Conservation (phyloP, 1,140 invertebrate species). For the Drosophila serrata region DNA sequence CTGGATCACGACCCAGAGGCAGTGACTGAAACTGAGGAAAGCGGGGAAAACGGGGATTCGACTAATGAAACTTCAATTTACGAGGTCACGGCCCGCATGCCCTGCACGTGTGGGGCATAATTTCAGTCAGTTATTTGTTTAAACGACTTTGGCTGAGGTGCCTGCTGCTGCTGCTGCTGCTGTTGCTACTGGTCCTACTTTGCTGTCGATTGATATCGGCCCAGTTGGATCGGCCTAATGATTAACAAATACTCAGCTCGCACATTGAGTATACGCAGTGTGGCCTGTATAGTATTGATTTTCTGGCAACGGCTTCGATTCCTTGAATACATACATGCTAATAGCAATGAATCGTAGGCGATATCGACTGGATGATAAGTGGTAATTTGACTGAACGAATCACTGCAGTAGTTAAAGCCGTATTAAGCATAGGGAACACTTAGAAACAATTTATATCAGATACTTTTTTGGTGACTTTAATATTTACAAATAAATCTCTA, state of each 20-base stretch:
- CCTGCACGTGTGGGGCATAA: conserved; percentile 80
- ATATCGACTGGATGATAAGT: conserved; percentile 61
- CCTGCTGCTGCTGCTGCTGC: conserved; percentile 24
- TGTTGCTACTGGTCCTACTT: conserved; percentile 1
- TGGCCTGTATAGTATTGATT: conserved; percentile 58
- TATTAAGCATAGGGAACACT: conserved; percentile 11
- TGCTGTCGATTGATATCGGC: conserved; percentile 38
- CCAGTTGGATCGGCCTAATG: conserved; percentile 58
- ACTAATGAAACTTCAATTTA: conserved; percentile 83
- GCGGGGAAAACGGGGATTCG: conserved; percentile 4
- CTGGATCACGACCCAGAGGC: conserved; percentile 42
- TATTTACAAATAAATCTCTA: neutral
- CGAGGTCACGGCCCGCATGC: conserved; percentile 77
- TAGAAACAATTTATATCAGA: too few species aligned
- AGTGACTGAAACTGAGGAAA: conserved; percentile 1
- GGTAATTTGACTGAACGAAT: conserved; percentile 42
- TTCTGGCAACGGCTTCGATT: conserved; percentile 25
- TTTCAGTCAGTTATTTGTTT: conserved; percentile 80
- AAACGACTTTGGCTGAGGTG: conserved; percentile 66
- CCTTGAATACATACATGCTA: conserved; percentile 55
- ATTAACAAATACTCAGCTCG: conserved; percentile 71
- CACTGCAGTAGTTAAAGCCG: conserved; percentile 40
- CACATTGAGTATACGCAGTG: conserved; percentile 58
- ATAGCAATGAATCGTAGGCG: conserved; percentile 55
- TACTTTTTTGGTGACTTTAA: neutral